A percentile compares a stretch with the other conserved stretches of the same genome.
Evolutionary conservation across 1,140 invertebrate genomes (phyloP).

Genomic region (Diorhabda carinulata): DNA sequence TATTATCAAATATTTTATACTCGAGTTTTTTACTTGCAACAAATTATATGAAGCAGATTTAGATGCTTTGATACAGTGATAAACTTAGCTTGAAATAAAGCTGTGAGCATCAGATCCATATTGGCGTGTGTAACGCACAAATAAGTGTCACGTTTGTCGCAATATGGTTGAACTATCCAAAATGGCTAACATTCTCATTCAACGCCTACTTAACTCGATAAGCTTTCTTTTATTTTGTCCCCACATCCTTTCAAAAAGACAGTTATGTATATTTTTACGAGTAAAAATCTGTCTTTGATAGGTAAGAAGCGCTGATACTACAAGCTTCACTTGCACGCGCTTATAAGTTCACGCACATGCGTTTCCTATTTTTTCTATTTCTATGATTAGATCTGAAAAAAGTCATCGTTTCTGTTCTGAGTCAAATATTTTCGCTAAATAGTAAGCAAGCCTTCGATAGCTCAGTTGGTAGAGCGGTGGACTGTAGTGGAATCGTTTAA

Average conservation of each 20-base stretch:
- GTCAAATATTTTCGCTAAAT: too few species aligned
- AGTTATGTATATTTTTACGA: too few species aligned
- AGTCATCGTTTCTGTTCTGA: too few species aligned
- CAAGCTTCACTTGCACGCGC: too few species aligned
- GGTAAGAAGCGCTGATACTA: too few species aligned
- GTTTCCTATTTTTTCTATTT: too few species aligned
- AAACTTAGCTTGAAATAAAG: constrained; percentile 12
- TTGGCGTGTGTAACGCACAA: not conserved
- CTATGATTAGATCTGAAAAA: too few species aligned
- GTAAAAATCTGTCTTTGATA: too few species aligned
- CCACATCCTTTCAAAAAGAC: too few species aligned
- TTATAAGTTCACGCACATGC: too few species aligned
- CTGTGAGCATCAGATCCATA: constrained; percentile 1
- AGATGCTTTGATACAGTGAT: not conserved
- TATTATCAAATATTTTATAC: not conserved
- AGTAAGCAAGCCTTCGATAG: constrained; percentile 61
- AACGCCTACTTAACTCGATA: too few species aligned
- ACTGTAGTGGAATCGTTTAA: constrained; percentile 57
- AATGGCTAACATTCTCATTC: not conserved
- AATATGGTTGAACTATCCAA: not conserved
- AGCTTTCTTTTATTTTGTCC: too few species aligned
- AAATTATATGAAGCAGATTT: not conserved
- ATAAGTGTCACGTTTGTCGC: not conserved
- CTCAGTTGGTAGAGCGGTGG: constrained; percentile 87
- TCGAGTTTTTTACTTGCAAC: not conserved